Evolutionary conservation across 2,113 vertebrate species (phyloP).

Genomic region (Agelaius tricolor): DNA sequence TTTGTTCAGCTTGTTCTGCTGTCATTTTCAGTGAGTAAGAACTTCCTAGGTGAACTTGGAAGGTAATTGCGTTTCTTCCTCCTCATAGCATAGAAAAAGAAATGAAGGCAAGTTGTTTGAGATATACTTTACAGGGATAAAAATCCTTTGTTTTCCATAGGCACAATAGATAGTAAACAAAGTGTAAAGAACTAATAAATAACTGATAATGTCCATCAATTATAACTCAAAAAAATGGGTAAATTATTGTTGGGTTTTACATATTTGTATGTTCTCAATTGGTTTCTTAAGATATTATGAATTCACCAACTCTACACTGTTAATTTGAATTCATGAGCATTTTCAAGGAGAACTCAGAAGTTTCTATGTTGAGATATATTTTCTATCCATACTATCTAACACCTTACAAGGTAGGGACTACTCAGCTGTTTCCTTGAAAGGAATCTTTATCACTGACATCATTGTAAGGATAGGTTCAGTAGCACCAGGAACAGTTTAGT

Average conservation of each 20-base stretch:
- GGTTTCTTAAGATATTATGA: not conserved
- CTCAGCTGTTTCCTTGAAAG: not conserved
- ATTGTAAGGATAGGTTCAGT: rapidly evolving
- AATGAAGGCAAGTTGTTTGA: not conserved
- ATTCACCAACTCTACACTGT: not conserved
- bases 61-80: not conserved
- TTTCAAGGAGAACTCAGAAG: not conserved
- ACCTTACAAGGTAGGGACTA: not conserved
- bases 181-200: not conserved
- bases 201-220: not conserved
- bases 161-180: not conserved
- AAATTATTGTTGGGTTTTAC: not conserved
- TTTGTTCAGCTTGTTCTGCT: not conserved
- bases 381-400: not conserved
- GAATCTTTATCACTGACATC: not conserved
- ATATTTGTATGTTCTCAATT: not conserved
- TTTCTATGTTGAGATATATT: not conserved
- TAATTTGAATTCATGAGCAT: not conserved
- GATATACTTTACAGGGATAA: not conserved
- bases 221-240: not conserved
- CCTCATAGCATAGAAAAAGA: not conserved
- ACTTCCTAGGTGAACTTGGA: not conserved
- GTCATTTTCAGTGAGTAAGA: not conserved
- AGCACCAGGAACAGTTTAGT: not conserved
- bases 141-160: not conserved